Percentiles rank a stretch among this genome's conserved stretches.
Evolutionary conservation across 2,113 vertebrate species (phyloP).

Genomic region (Notarius lentiginosus): DNA sequence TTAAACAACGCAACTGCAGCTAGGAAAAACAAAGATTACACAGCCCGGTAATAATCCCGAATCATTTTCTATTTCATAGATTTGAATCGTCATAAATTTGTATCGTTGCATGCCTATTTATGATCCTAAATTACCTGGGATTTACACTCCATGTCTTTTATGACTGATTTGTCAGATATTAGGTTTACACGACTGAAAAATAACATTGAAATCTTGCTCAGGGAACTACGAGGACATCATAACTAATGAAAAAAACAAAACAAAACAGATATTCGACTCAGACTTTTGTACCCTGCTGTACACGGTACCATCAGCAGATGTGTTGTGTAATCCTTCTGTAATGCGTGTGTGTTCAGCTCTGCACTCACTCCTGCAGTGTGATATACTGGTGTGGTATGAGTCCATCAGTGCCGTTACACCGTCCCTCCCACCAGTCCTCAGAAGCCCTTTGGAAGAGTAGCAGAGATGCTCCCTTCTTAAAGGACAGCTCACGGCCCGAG

Average conservation of each 20-base stretch:
- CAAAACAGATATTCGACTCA: background rate
- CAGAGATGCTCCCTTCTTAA: slow-evolving; percentile 94
- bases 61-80: no score
- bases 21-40: no score
- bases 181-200: background rate
- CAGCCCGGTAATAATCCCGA: no score
- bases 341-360: slow-evolving; percentile 4
- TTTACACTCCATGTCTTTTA: background rate
- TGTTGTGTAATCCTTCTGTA: background rate
- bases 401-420: slow-evolving; percentile 87
- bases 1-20: no score
- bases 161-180: background rate
- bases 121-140: background rate
- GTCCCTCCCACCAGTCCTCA: slow-evolving; percentile 99
- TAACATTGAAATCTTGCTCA: background rate
- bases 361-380: slow-evolving; percentile 85
- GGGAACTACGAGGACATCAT: background rate
- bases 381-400: slow-evolving; percentile 98
- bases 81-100: no score
- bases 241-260: background rate
- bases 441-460: slow-evolving; percentile 94
- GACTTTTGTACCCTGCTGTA: background rate
- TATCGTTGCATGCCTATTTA: no score
- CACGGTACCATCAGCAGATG: background rate
- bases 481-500: slow-evolving; percentile 91